phyloP scores from a whole-genome alignment of 2,113 vertebrate species.

The Dasyurus viverrinus region DNA sequence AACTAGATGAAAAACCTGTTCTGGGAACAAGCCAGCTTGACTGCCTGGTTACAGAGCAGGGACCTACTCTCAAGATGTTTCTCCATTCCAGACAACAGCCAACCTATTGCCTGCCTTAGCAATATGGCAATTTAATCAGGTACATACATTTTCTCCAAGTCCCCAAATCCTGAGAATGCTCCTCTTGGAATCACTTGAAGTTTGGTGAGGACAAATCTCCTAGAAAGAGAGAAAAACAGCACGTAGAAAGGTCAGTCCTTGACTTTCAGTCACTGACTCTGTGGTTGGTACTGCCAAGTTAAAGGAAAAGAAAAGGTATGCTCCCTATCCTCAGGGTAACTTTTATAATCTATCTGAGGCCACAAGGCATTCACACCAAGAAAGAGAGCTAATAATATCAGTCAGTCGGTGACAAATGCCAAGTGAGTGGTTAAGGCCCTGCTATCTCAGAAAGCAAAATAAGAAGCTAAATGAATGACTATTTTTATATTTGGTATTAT shows the following conservation, averaged over 20 bases:
- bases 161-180: slow-evolving; percentile 84
- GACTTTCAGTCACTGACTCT: neutral
- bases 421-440: neutral
- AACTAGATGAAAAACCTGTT: neutral
- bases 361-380: neutral
- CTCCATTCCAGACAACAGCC: neutral
- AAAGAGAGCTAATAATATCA: neutral
- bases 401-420: neutral
- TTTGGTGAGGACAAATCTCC: slow-evolving; percentile 88
- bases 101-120: neutral
- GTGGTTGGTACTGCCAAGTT: neutral
- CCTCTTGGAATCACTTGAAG: slow-evolving; percentile 85
- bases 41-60: neutral
- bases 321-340: neutral
- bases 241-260: neutral
- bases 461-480: neutral
- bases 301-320: neutral
- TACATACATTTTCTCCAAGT: slow-evolving; percentile 90
- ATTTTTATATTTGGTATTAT: neutral
- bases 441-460: neutral
- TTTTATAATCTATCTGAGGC: neutral
- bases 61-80: neutral
- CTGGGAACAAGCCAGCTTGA: neutral
- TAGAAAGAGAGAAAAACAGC: slow-evolving; percentile 81
- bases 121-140: neutral